A percentile compares a stretch with the other conserved stretches of the same genome.
phyloP scores from a whole-genome alignment of 2,797 vertebrate species.

The Gymnoscopelus microlampas region DNA sequence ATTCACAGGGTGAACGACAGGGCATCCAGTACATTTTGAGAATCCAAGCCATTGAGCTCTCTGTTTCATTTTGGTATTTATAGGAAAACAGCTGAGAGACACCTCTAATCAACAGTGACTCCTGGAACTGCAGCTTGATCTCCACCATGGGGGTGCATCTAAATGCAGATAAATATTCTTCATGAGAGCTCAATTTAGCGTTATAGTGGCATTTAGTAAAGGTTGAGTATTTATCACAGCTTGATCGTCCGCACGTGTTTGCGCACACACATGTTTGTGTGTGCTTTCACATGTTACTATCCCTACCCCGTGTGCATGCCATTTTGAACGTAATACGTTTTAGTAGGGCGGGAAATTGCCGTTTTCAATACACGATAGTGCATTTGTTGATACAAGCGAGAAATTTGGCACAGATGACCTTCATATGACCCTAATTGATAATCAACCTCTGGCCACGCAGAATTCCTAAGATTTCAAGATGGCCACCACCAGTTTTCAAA shows the following conservation, averaged over 20 bases:
- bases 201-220: slow-evolving; percentile 46
- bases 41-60: slow-evolving; percentile 15
- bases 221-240: slow-evolving; percentile 38
- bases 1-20: slow-evolving; percentile 51
- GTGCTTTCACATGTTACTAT: background rate
- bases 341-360: too few relatives aligned
- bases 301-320: background rate
- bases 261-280: background rate
- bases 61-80: slow-evolving; percentile 1
- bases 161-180: slow-evolving; percentile 13
- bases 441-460: too few relatives aligned
- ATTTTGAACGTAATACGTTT: slow-evolving; percentile 4
- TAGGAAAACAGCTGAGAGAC: background rate
- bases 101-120: slow-evolving; percentile 15
- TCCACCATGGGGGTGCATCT: background rate
- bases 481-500: too few relatives aligned
- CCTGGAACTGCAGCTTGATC: slow-evolving; percentile 13
- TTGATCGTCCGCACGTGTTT: slow-evolving; percentile 11
- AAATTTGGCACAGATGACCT: too few relatives aligned
- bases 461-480: too few relatives aligned
- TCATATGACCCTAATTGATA: too few relatives aligned
- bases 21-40: slow-evolving; percentile 36
- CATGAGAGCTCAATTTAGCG: slow-evolving; percentile 33
- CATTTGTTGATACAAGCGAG: too few relatives aligned
- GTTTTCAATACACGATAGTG: too few relatives aligned